phyloP scores from a whole-genome alignment of 2,113 vertebrate species.

The Galbula dea region DNA sequence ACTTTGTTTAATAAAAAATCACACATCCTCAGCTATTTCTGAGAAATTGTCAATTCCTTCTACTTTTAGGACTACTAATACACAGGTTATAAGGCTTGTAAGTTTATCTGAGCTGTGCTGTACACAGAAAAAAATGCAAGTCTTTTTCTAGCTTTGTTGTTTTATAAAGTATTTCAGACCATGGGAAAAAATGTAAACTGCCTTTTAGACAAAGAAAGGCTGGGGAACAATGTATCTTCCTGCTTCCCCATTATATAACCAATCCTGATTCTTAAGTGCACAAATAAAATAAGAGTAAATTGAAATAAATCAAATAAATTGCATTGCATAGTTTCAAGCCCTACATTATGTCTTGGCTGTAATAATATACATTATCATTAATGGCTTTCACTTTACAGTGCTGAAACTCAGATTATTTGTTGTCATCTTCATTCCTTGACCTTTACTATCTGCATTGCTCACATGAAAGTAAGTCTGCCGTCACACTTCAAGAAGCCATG shows the following conservation, averaged over 20 bases:
- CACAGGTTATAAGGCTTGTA: neutral
- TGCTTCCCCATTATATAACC: neutral
- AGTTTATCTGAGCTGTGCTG: neutral
- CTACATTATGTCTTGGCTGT: constrained; percentile 2
- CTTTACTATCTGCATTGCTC: constrained; percentile 5
- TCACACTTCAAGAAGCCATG: constrained; percentile 17
- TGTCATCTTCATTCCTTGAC: constrained; percentile 27
- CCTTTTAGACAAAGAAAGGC: neutral
- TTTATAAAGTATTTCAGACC: neutral
- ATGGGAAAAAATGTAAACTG: neutral
- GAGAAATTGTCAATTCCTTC: neutral
- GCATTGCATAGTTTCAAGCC: neutral
- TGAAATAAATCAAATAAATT: constrained; percentile 36
- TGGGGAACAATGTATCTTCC: neutral
- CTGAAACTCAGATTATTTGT: constrained; percentile 37
- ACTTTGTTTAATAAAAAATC: too few relatives aligned
- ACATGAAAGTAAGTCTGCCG: constrained; percentile 19
- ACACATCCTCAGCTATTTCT: neutral
- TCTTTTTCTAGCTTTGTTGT: neutral
- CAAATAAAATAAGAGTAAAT: constrained; percentile 28
- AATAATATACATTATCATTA: constrained; percentile 36
- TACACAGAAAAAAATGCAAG: neutral
- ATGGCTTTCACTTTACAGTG: constrained; percentile 18
- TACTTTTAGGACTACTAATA: neutral
- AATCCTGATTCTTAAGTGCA: neutral